Base-by-base conservation (phyloP, 2,113 vertebrate genomes). In the Hoplias malabaricus region DNA sequence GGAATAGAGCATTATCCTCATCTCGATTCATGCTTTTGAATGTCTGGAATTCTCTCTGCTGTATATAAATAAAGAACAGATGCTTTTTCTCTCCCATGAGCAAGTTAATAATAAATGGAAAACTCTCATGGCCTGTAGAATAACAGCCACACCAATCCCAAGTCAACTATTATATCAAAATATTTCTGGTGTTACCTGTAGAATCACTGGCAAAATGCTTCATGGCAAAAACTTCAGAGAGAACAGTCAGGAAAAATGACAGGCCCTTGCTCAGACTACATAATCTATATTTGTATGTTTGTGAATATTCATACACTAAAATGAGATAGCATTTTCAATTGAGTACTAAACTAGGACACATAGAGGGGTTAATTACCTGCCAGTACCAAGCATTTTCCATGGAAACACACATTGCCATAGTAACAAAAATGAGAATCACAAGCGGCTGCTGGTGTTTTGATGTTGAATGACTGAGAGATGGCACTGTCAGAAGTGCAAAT, bases 401-500 rank as follows among this genome's bases (percentile, higher is more conserved):
- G 77, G 83, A 85, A 79, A 83, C 77, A 78, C 77, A 74, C 62
- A 85, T 88, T 73, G 77, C 85, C 86, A 88, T 88, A 84, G 86
- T 78, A 86, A 88, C 85, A 67, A 74, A 82, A 75, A 61, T 68
- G 73, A 77, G 70, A 70, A 73, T 78, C 73, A 84, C 46, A 75
- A 61, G n/a, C 29, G 38, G 21, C 33, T 33, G 50, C 42, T 59
- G 33, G 56, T 43, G 70, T 75, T 82, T 84, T 82, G 75, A 87
- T 80, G 73, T 42, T 73, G 81, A 76, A 70, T 73, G 70, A 62
- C 77, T 59, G 65, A 72, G 68, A 70, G 70, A 70, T 68, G 65
- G 80, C 62, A 80, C 69, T 82, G 43, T 73, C 80, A 77, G 68
- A 79, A 79, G 79, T 83, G 76, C 75, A 85, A 83, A 85, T 87